Percentiles rank a stretch among this genome's conserved stretches.
Conservation (phyloP, 2,113 vertebrate genomes). For the Athene cunicularia region DNA sequence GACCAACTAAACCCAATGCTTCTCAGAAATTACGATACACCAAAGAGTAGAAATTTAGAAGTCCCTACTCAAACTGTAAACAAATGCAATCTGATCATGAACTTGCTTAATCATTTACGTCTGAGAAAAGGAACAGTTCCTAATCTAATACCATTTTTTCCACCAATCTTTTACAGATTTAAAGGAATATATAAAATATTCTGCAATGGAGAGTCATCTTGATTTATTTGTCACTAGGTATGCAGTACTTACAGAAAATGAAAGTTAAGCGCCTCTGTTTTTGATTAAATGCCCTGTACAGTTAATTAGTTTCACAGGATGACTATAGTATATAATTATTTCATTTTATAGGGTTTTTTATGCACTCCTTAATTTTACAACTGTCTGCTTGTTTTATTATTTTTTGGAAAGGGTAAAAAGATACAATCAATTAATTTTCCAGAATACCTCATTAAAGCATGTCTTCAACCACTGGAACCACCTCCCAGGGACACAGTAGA, state of each 20-base stretch:
- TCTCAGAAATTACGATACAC: accelerated
- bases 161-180: neutral
- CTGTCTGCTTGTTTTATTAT: neutral
- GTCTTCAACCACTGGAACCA: neutral
- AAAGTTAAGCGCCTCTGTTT: neutral
- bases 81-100: neutral
- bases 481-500: neutral
- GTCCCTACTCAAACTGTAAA: neutral
- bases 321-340: neutral
- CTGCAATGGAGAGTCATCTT: neutral
- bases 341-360: slow-evolving; percentile 25
- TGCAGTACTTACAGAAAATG: neutral
- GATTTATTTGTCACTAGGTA: slow-evolving; percentile 14
- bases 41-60: neutral
- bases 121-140: neutral
- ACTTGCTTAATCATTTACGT: neutral
- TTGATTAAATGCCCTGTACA: neutral
- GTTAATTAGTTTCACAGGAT: neutral
- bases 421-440: neutral
- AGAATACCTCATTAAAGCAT: neutral
- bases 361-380: slow-evolving; percentile 18
- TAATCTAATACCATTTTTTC: neutral
- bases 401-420: neutral
- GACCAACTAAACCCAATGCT: accelerated
- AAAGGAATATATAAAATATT: neutral